Percentiles rank a stretch among this genome's conserved stretches.
phyloP scores from a whole-genome alignment of 2,113 vertebrate genomes.

The Miniopterus natalensis region DNA sequence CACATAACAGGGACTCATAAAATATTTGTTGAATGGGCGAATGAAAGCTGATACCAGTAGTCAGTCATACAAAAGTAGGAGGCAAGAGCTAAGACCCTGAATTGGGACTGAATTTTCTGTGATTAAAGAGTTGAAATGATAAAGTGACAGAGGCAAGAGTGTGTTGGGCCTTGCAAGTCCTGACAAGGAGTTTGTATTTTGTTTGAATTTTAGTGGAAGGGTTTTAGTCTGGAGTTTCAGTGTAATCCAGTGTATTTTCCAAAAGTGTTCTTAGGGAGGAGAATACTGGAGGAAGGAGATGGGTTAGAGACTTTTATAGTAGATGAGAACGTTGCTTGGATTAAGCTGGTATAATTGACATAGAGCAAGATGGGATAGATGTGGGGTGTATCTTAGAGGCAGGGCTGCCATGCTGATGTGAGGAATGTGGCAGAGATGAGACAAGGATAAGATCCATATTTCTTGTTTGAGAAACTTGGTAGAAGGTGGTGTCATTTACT shows the following conservation, averaged over 20 bases:
- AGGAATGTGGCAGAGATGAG: not conserved
- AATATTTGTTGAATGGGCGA: not conserved
- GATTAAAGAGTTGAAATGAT: not conserved
- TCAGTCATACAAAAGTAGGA: not conserved
- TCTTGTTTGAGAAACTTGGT: constrained; percentile 38
- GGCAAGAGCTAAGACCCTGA: not conserved
- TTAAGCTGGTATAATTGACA: not conserved
- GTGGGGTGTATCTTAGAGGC: not conserved
- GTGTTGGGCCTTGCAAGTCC: not conserved
- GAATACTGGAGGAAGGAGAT: not conserved
- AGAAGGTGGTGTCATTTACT: constrained; percentile 28
- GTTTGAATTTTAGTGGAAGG: constrained; percentile 16
- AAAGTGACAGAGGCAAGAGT: not conserved
- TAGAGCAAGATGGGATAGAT: not conserved
- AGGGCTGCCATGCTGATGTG: not conserved
- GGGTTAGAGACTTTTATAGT: not conserved
- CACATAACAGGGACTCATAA: not conserved
- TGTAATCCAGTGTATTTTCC: not conserved
- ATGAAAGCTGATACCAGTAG: not conserved
- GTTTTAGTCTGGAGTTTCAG: constrained; percentile 37
- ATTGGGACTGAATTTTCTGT: not conserved
- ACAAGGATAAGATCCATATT: not conserved
- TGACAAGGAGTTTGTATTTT: constrained; percentile 38
- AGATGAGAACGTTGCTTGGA: not conserved
- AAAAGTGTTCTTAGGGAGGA: not conserved